A percentile compares a stretch with the other conserved stretches of the same genome.
phyloP scores from a whole-genome alignment of 37 sponge, comb jelly and placozoan genomes.

The Axinella damicornis region DNA sequence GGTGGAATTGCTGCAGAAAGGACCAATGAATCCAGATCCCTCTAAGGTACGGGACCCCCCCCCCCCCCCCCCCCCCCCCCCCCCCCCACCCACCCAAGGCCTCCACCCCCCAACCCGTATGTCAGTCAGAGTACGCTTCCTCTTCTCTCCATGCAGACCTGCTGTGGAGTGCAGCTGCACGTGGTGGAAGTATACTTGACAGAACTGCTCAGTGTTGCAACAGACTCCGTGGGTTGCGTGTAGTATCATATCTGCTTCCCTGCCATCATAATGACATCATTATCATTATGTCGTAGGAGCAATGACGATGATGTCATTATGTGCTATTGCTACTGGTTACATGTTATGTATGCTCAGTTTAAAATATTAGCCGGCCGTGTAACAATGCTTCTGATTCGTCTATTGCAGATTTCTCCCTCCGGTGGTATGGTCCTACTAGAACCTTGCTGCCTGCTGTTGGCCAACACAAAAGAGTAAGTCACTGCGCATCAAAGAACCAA shows the following conservation, averaged over 20 bases:
- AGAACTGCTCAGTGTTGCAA: slow-evolving; percentile 8
- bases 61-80: no score
- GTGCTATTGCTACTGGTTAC: no score
- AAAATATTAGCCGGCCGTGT: no score
- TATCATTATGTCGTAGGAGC: no score
- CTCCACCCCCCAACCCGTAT: no score
- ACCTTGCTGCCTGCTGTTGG: slow-evolving; percentile 7
- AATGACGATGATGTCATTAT: no score
- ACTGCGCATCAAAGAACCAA: neutral
- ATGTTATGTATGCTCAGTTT: neutral
- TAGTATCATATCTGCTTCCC: neutral
- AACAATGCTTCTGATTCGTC: no score
- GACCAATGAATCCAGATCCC: slow-evolving; percentile 31
- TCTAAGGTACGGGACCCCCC: slow-evolving; percentile 15
- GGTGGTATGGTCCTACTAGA: neutral
- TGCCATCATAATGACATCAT: no score
- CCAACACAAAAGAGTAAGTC: slow-evolving; percentile 35
- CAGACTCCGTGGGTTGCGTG: neutral
- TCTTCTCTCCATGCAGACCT: neutral
- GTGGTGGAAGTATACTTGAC: slow-evolving; percentile 59
- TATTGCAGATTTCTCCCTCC: neutral
- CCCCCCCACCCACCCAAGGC: no score
- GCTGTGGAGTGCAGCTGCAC: slow-evolving; percentile 56
- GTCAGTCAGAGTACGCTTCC: neutral
- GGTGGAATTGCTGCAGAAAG: neutral